Evolutionary conservation across 2,797 vertebrate species (phyloP), one percentile per base, ranked within the genome.

Genomic region (Balearica regulorum): DNA sequence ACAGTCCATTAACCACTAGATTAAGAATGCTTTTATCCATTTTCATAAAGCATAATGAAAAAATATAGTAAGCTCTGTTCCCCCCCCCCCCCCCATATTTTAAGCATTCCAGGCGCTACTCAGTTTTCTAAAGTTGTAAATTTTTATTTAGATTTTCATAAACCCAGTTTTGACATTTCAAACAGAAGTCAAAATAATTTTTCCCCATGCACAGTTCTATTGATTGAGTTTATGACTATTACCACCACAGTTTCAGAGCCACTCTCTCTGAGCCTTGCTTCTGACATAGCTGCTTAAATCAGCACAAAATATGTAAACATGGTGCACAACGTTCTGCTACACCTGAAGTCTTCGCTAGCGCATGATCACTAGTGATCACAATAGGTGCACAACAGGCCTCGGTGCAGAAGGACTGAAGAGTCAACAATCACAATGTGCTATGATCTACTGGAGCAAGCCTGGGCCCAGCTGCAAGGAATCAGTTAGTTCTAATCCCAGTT

Each of bases 371-470:
- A 51, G 46, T 17, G 55, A 85, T 70, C 37, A 78, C 61, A 78
- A 51, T 33, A 75, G 21, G 49, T 61, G 69, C 37, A 28, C 21
- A 31, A 35, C 16, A 68, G 37, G 29, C 11, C 60, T 66, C 3
- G 2, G 55, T 76, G 48, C 66, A 55, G 57, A 14, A 62, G n/a
- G 75, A 62, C 65, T 66, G n/a, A 44, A 69, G 11, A 60, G 16
- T 4, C 37, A 83, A 37, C 16, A 69, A 8, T 44, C 60, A 41
- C 11, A 22, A 46, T 0, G 0, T 8, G 35, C 49, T 8, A 0
- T 39, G 66, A 73, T 60, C 51, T 48, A 15, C 35, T 44, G 35
- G 51, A 81, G 68, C 33, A 66, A 70, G 43, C n/a, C 43, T 57
- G 31, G 16, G 46, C 39, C 29, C 37, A 64, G 44, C 44, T 70